Evolutionary conservation across 2,113 vertebrate species (phyloP), one percentile per base, ranked within the genome.

Genomic region (Plecturocebus donacophilus): DNA sequence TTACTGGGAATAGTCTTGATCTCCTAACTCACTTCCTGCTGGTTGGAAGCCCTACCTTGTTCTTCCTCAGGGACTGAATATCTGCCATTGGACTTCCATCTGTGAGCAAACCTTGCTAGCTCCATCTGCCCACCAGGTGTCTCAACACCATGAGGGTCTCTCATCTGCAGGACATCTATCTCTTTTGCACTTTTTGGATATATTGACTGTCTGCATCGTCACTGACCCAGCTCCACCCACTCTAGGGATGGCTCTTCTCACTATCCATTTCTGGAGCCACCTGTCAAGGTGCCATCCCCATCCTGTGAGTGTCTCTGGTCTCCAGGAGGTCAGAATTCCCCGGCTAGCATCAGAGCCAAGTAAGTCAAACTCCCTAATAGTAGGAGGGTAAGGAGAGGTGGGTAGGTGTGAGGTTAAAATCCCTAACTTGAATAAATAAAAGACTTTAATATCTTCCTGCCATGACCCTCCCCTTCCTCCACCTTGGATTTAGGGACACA

Each of bases 211-310:
- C 14, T 83, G 32, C 21, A 0, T 71, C 14, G 1, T 30, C 49
- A 38, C 32, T 1, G 35, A 21, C 35, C 25, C 2, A 0, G 38
- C 38, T 20, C 45, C 1, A 14, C 14, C 13, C 16, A 19, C 13
- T 85, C 16, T 5, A 16, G 27, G 3, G 40, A 8, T 8, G 35
- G 40, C 61, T 86, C 73, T 42, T n/a, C 25, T 38, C 56, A 4
- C 3, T 6, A 32, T 40, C 2, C 10, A 1, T 47, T 14, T 58
- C 83, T 7, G 4, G 19, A 40, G 7, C 90, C 25, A 23, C 56
- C 49, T 27, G 12, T 11, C 13, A 56, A 38, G n/a, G 42, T 6
- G 5, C 21, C 12, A 1, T 35, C 12, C 35, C 10, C 20, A 3
- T 42, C 38, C 32, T 54, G 4, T 27, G 13, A 32, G 12, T 38